These are phyloP conservation scores for Hemistola chrysoprasaria DNA, from an alignment of 2,888 invertebrate species.

Conservation along the genomic window DNA sequence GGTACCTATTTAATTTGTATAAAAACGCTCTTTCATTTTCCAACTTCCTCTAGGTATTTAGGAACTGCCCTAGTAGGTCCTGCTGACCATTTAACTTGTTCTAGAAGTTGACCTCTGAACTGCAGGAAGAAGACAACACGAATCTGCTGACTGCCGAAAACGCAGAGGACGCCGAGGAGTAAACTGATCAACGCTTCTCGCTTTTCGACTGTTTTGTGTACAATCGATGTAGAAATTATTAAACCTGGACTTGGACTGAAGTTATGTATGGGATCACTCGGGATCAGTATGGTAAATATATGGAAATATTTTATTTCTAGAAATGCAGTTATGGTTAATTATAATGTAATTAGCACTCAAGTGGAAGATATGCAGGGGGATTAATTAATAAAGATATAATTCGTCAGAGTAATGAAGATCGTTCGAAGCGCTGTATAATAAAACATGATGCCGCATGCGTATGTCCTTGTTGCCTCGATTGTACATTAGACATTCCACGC, in stretches of 20 bases:
- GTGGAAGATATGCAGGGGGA: constrained; percentile 6
- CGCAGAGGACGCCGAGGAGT: constrained; percentile 72
- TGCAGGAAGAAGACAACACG: constrained; percentile 74
- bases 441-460: constrained; percentile 13
- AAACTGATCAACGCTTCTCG: constrained; percentile 46
- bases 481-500: constrained; percentile 60
- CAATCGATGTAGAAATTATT: constrained; percentile 35
- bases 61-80: no score
- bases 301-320: no score
- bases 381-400: constrained; percentile 3
- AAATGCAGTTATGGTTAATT: no score
- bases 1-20: no score
- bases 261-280: no score
- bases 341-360: constrained; percentile 4
- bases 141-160: constrained; percentile 74
- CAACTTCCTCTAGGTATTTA: no score
- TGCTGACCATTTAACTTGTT: constrained; percentile 39
- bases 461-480: constrained; percentile 43
- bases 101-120: constrained; percentile 68
- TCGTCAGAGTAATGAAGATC: constrained; percentile 24
- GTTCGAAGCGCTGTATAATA: constrained; percentile 26
- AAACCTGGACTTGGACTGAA: no score
- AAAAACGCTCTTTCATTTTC: no score
- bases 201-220: constrained; percentile 57
- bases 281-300: no score